Evolutionary conservation across 2,113 vertebrate genomes (phyloP).

Genomic region (Paramormyrops kingsleyae): DNA sequence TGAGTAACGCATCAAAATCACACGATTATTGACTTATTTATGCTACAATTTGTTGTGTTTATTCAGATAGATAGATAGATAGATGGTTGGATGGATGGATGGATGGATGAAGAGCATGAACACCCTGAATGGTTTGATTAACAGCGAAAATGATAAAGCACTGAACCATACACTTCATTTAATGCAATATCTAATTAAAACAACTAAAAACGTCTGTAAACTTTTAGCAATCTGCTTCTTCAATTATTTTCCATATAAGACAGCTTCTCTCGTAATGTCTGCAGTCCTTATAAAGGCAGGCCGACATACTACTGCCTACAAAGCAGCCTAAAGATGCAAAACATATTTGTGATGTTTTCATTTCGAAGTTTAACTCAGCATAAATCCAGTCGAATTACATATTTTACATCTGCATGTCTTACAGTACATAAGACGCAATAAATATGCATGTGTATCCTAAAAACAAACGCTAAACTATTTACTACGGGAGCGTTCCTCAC

Average conservation of each 20-base stretch:
- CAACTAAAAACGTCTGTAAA: background rate
- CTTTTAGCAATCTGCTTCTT: background rate
- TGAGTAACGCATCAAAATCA: background rate
- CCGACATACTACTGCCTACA: background rate
- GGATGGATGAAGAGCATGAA: background rate
- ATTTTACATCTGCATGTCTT: background rate
- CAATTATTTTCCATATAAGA: background rate
- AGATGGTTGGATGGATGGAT: too few species aligned
- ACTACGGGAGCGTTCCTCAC: background rate
- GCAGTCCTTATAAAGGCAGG: background rate
- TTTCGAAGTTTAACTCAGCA: background rate
- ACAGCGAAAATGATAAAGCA: background rate
- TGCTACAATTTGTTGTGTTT: background rate
- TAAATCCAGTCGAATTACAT: background rate
- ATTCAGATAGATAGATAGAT: background rate
- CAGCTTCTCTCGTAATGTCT: background rate
- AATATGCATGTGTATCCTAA: background rate
- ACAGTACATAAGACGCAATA: background rate
- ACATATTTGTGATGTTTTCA: background rate
- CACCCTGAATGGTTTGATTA: background rate
- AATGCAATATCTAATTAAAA: background rate
- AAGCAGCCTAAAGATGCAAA: background rate
- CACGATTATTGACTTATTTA: background rate
- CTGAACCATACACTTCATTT: background rate
- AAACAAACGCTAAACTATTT: background rate